phyloP scores from a whole-genome alignment of 2,888 invertebrate species.

The Encarsia formosa region DNA sequence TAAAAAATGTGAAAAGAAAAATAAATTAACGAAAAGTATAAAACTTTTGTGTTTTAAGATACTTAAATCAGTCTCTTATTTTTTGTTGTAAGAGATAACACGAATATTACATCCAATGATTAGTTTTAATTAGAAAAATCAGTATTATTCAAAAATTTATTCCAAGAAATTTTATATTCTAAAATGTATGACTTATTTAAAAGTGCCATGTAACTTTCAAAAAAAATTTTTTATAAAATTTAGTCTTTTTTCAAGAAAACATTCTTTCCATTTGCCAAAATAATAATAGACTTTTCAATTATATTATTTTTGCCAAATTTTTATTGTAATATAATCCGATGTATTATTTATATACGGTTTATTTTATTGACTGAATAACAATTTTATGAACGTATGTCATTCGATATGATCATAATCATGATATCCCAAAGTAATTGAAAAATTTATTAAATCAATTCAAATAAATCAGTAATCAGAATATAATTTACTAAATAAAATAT shows the following conservation, averaged over 20 bases:
- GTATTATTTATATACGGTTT: background rate
- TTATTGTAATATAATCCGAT: background rate
- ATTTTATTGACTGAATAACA: too few species aligned
- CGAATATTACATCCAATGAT: slow-evolving; percentile 20
- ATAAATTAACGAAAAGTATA: background rate
- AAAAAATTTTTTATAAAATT: background rate
- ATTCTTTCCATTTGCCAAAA: background rate
- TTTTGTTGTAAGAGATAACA: too few species aligned
- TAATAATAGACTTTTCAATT: background rate
- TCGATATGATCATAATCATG: too few species aligned
- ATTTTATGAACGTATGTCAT: too few species aligned
- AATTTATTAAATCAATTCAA: too few species aligned
- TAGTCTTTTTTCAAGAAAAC: slow-evolving; percentile 2
- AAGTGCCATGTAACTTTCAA: slow-evolving; percentile 16
- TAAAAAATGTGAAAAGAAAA: slow-evolving; percentile 1
- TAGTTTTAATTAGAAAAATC: slow-evolving; percentile 1
- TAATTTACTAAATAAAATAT: too few species aligned
- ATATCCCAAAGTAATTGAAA: too few species aligned
- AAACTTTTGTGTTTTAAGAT: slow-evolving; percentile 16
- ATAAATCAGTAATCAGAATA: too few species aligned
- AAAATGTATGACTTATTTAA: slow-evolving; percentile 19
- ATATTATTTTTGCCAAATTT: background rate
- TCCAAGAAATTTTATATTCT: slow-evolving; percentile 16
- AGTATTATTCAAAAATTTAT: slow-evolving; percentile 22
- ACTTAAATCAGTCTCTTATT: too few species aligned